A percentile compares a stretch with the other conserved stretches of the same genome.
These are phyloP conservation scores for Drosophila carrolli DNA, from an alignment of 1,140 invertebrate genomes.

Conservation along the genomic window DNA sequence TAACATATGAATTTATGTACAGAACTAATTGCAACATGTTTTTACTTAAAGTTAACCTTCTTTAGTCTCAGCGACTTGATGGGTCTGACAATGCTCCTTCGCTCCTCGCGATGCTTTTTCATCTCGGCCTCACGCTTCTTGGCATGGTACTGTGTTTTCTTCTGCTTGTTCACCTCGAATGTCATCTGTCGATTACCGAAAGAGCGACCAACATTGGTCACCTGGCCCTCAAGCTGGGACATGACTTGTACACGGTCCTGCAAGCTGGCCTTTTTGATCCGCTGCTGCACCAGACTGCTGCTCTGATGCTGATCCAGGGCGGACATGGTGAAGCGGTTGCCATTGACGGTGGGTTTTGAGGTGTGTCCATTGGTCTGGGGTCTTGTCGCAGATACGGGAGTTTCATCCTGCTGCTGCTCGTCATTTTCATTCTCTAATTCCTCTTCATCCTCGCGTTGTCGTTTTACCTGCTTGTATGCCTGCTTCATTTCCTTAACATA, in stretches of 20 bases:
- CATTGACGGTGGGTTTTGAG: conserved; percentile 17
- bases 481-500: conserved; percentile 93
- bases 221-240: conserved; percentile 86
- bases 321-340: conserved; percentile 49
- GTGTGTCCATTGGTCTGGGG: conserved; percentile 39
- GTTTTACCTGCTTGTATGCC: conserved; percentile 87
- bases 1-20: conserved; percentile 58
- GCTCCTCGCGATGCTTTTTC: conserved; percentile 89
- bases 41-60: conserved; percentile 83
- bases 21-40: conserved; percentile 36
- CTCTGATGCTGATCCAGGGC: conserved; percentile 46
- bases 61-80: conserved; percentile 85
- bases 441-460: conserved; percentile 83
- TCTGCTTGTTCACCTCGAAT: conserved; percentile 86
- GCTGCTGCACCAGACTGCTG: conserved; percentile 51
- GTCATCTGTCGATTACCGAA: conserved; percentile 91
- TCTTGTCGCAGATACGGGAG: conserved; percentile 19
- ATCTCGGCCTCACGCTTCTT: conserved; percentile 85
- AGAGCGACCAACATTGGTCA: conserved; percentile 86
- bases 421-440: conserved; percentile 61
- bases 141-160: conserved; percentile 85
- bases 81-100: conserved; percentile 89
- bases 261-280: conserved; percentile 87
- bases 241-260: conserved; percentile 88
- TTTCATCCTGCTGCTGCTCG: conserved; percentile 2